Conservation (phyloP, 2,797 vertebrate species). For the Pachyuromys duprasi region DNA sequence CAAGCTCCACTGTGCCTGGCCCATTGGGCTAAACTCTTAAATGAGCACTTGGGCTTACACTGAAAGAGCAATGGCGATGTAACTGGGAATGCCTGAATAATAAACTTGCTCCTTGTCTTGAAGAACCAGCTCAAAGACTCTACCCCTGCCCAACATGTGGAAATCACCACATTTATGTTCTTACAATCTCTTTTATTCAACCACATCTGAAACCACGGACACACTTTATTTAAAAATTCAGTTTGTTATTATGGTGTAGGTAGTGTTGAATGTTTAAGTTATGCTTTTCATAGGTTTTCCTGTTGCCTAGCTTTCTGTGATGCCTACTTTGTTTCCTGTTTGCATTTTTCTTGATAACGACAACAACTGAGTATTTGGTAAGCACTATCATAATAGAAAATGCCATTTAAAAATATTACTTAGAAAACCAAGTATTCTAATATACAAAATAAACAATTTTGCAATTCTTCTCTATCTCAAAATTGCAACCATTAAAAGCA, state of each 20-base stretch:
- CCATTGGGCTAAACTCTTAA: background rate
- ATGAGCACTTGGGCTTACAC: background rate
- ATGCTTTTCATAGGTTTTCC: background rate
- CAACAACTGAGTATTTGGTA: background rate
- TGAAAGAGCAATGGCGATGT: background rate
- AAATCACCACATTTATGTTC: background rate
- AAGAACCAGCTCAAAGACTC: background rate
- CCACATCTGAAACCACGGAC: background rate
- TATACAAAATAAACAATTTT: constrained; percentile 9
- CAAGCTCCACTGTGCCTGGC: no score
- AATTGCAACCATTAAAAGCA: background rate
- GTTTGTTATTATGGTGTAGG: background rate
- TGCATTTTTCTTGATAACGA: background rate
- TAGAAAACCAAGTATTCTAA: background rate
- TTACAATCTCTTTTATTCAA: background rate
- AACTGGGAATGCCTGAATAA: background rate
- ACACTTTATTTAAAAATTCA: background rate
- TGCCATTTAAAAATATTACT: background rate
- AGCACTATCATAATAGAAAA: background rate
- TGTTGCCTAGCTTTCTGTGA: background rate
- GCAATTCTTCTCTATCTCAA: background rate
- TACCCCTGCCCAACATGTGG: background rate
- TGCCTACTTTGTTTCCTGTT: background rate
- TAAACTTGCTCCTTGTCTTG: background rate
- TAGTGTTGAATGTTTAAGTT: background rate